Conservation (phyloP, 2,888 invertebrate species). For the Venusia cambrica region DNA sequence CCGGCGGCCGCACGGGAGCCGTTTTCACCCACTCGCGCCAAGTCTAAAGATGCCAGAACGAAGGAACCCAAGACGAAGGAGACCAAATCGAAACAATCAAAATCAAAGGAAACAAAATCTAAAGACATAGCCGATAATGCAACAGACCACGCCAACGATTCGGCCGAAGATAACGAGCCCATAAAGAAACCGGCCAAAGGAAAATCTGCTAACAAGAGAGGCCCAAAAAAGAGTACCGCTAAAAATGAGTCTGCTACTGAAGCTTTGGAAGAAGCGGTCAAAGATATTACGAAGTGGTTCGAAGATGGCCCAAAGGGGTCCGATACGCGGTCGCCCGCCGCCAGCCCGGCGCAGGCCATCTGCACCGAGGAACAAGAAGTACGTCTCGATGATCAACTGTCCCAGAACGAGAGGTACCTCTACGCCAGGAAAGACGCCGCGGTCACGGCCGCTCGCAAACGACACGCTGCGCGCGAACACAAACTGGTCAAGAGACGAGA, state of each 20-base stretch:
- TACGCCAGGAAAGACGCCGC: conserved; percentile 53
- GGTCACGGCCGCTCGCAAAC: conserved; percentile 65
- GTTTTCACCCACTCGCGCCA: conserved; percentile 42
- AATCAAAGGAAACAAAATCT: conserved; percentile 3
- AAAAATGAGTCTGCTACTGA: conserved; percentile 81
- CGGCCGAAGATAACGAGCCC: conserved; percentile 36
- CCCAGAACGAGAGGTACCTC: conserved; percentile 54
- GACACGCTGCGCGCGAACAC: conserved; percentile 64
- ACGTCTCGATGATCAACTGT: conserved; percentile 65
- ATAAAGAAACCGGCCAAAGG: conserved; percentile 42
- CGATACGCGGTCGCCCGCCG: conserved; percentile 88
- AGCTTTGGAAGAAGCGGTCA: conserved; percentile 84
- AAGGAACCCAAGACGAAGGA: conserved; percentile 26
- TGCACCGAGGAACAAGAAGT: conserved; percentile 82
- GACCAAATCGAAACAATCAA: conserved; percentile 7
- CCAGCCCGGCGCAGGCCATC: conserved; percentile 86
- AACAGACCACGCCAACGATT: conserved; percentile 20
- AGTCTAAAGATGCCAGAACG: conserved; percentile 40
- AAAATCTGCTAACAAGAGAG: conserved; percentile 46
- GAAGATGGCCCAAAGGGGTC: conserved; percentile 90
- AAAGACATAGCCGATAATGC: conserved; percentile 29
- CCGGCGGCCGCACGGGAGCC: conserved; percentile 53
- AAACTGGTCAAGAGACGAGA: conserved; percentile 82
- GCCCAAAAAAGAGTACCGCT: conserved; percentile 65
- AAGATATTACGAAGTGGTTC: conserved; percentile 94